Conservation (phyloP, 1,140 invertebrate genomes). For the Heliconius congener region DNA sequence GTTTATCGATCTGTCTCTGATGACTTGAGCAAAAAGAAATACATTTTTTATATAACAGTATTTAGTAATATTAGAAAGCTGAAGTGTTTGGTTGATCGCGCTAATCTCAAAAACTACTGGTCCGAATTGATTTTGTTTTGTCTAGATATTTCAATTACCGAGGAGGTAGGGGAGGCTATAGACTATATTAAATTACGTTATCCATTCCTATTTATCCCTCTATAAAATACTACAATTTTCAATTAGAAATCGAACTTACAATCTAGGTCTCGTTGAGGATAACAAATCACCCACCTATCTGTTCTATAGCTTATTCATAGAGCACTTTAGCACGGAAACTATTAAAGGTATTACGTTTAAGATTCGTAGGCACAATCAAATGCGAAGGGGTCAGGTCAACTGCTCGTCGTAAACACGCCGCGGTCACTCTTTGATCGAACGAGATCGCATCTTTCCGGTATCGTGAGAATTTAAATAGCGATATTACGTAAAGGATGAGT, state of each 20-base stretch:
- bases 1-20: neutral
- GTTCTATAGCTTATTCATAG: slow-evolving; percentile 7
- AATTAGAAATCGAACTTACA: neutral
- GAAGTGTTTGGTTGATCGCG: too few relatives aligned
- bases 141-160: too few relatives aligned
- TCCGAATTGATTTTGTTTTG: too few relatives aligned
- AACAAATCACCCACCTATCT: neutral
- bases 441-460: slow-evolving; percentile 26
- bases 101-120: too few relatives aligned
- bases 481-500: neutral
- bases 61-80: too few relatives aligned
- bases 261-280: neutral
- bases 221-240: too few relatives aligned
- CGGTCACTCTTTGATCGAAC: slow-evolving; percentile 23
- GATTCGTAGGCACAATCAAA: slow-evolving; percentile 12
- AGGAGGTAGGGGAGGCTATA: too few relatives aligned
- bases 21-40: neutral
- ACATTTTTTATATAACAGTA: too few relatives aligned
- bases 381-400: slow-evolving; percentile 24
- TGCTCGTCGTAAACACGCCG: neutral
- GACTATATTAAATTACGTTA: too few relatives aligned
- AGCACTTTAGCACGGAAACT: neutral
- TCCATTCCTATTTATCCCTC: too few relatives aligned
- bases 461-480: slow-evolving; percentile 16
- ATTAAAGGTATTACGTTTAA: slow-evolving; percentile 13